Conservation (phyloP, 2,113 vertebrate genomes). For the Bubo bubo region DNA sequence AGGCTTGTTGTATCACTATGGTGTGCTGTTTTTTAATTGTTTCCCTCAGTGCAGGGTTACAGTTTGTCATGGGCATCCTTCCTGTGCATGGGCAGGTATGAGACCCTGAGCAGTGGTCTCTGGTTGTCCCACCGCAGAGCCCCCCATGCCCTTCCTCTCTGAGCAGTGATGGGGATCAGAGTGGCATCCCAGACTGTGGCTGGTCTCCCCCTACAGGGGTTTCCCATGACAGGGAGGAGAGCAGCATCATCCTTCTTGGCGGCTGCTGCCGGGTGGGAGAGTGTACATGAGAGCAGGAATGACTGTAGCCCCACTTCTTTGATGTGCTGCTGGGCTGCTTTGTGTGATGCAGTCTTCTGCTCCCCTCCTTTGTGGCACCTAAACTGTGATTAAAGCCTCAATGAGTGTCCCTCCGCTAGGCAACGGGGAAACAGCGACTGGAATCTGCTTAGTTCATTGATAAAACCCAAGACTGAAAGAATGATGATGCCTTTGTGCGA, state of each 20-base stretch:
- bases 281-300: not conserved
- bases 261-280: not conserved
- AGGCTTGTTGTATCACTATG: not conserved
- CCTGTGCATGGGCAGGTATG: not conserved
- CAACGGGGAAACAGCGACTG: conserved; percentile 73
- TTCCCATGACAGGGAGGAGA: not conserved
- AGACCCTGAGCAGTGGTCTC: not conserved
- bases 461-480: conserved; percentile 62
- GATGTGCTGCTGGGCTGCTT: conserved; percentile 28
- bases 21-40: not conserved
- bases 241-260: not conserved
- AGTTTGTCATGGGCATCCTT: not conserved
- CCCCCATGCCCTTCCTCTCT: not conserved
- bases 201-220: not conserved
- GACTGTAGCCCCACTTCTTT: not conserved
- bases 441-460: conserved; percentile 79
- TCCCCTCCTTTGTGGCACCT: conserved; percentile 43
- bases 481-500: conserved; percentile 70
- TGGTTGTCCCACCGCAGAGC: not conserved
- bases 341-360: not conserved
- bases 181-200: accelerated
- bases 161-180: not conserved
- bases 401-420: conserved; percentile 64
- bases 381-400: conserved; percentile 59
- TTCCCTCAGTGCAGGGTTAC: not conserved